Conservation (phyloP, 2,797 vertebrate genomes). For the Benthosema pterotum region DNA sequence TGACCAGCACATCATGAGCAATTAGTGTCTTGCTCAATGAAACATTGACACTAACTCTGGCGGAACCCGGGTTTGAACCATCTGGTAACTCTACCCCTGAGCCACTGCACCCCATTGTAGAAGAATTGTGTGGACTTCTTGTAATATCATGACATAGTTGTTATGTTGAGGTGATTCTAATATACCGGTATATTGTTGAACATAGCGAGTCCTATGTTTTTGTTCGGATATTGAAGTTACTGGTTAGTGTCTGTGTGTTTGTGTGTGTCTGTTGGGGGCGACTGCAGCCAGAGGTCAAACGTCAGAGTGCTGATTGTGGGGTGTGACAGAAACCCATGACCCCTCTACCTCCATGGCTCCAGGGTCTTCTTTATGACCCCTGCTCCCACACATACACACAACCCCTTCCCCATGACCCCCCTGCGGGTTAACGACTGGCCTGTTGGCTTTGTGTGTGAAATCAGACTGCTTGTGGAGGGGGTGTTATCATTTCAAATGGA, state of each 20-base stretch:
- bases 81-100: too few species aligned
- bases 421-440: conserved; percentile 64
- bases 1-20: too few species aligned
- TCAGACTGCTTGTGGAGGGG: conserved; percentile 55
- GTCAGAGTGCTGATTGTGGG: conserved; percentile 70
- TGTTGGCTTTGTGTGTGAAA: conserved; percentile 58
- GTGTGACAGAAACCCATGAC: conserved; percentile 48
- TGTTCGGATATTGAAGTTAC: conserved; percentile 53
- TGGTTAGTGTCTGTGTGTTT: conserved; percentile 24
- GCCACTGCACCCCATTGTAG: too few species aligned
- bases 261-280: conserved; percentile 25
- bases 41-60: too few species aligned
- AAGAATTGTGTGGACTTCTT: too few species aligned
- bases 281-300: conserved; percentile 65
- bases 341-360: conserved; percentile 22
- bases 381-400: conserved; percentile 42
- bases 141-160: too few species aligned
- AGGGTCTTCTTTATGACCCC: conserved; percentile 61
- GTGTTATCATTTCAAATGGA: conserved; percentile 35
- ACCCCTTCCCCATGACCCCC: conserved; percentile 43
- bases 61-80: too few species aligned
- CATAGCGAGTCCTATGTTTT: conserved; percentile 51
- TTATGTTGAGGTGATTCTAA: too few species aligned
- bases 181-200: too few species aligned
- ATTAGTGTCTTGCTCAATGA: too few species aligned